Conservation (phyloP, 2,797 vertebrate genomes). For the Gila robusta region DNA sequence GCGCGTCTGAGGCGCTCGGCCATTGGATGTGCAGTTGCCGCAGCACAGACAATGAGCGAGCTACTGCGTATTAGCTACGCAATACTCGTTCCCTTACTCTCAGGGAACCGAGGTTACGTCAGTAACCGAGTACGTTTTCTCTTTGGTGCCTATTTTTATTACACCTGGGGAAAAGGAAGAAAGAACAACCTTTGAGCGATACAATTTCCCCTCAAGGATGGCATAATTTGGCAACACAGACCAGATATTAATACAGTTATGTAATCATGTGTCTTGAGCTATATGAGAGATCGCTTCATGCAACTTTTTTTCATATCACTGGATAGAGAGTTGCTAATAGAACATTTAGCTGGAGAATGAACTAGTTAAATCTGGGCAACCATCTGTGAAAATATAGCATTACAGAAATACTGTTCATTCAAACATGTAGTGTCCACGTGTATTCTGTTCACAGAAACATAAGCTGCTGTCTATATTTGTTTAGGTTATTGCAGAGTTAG, state of each 20-base stretch:
- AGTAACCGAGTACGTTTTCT: not conserved
- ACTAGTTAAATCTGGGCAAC: slow-evolving; percentile 16
- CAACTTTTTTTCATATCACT: not conserved
- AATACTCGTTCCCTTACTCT: too few species aligned
- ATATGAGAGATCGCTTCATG: not conserved
- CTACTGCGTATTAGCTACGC: too few species aligned
- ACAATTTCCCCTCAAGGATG: not conserved
- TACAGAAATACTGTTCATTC: not conserved
- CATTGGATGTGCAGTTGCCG: too few species aligned
- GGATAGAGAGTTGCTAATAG: not conserved
- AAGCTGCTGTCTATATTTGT: not conserved
- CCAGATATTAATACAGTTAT: slow-evolving; percentile 15
- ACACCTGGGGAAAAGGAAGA: not conserved
- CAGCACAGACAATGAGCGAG: too few species aligned
- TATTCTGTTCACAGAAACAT: slow-evolving; percentile 6
- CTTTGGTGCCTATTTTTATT: slow-evolving; percentile 10
- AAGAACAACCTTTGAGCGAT: not conserved
- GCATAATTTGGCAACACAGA: not conserved
- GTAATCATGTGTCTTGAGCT: not conserved
- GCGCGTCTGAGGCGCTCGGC: too few species aligned
- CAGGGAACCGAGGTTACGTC: too few species aligned
- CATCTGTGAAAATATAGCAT: slow-evolving; percentile 23
- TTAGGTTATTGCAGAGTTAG: not conserved
- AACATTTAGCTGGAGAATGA: slow-evolving; percentile 9
- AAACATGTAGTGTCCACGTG: not conserved